Conservation (phyloP, 1,140 invertebrate genomes). For the Musca vetustissima region DNA sequence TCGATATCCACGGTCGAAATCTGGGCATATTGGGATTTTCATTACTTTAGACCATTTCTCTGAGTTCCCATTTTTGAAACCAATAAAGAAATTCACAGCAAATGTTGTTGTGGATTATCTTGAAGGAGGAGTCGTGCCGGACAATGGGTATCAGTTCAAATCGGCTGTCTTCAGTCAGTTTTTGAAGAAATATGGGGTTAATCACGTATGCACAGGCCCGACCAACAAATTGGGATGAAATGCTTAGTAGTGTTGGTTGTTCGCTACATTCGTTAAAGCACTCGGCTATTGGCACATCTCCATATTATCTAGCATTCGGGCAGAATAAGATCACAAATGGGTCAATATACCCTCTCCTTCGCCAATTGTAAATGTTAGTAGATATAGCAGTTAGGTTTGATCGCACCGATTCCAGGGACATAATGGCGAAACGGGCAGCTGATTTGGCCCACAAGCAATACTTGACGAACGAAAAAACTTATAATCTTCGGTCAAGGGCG, state of each 20-base stretch:
- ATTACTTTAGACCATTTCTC: conserved; percentile 11
- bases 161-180: not conserved
- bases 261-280: not conserved
- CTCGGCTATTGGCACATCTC: conserved; percentile 1
- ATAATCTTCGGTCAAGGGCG: too few species aligned
- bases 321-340: conserved; percentile 10
- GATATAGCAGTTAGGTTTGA: not conserved
- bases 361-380: not conserved
- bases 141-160: too few species aligned
- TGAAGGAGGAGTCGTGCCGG: not conserved
- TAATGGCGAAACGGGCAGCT: too few species aligned
- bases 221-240: conserved; percentile 17
- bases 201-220: conserved; percentile 11
- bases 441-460: too few species aligned
- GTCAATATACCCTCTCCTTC: not conserved
- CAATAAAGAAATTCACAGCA: conserved; percentile 14
- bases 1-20: conserved; percentile 8
- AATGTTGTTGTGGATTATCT: not conserved
- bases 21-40: conserved; percentile 10
- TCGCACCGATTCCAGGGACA: not conserved
- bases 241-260: not conserved
- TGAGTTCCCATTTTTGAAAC: conserved; percentile 6
- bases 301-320: conserved; percentile 7
- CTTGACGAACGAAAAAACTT: too few species aligned
- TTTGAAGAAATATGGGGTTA: conserved; percentile 1